Conservation (phyloP, 2,888 invertebrate genomes). For the Monoplex corrugatus region DNA sequence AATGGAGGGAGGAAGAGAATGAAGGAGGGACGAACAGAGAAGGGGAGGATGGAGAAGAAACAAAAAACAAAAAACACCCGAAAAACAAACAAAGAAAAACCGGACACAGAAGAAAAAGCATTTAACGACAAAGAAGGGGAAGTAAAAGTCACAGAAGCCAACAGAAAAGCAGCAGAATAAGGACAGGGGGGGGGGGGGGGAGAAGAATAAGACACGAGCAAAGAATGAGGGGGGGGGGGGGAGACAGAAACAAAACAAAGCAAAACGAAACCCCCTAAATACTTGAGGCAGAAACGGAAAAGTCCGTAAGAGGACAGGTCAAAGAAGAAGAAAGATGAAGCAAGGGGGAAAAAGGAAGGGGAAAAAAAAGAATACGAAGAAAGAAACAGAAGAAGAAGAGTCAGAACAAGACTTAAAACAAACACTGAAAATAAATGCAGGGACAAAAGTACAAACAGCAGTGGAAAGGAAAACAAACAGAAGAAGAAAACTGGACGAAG, state of each 20-base stretch:
- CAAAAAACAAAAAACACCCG: not conserved
- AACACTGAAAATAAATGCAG: not conserved
- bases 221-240: not conserved
- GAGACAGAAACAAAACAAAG: slow-evolving; percentile 3
- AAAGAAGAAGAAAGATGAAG: not conserved
- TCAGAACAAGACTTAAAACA: not conserved
- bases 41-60: not conserved
- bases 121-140: not conserved
- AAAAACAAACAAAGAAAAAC: not conserved
- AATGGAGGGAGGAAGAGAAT: not conserved
- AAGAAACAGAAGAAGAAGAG: not conserved
- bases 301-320: not conserved
- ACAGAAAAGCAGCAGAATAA: not conserved
- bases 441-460: not conserved
- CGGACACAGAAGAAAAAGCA: no score
- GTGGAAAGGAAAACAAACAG: not conserved
- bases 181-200: no score
- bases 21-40: no score
- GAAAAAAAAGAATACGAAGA: not conserved
- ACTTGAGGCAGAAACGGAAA: no score
- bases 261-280: no score
- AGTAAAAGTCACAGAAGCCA: not conserved
- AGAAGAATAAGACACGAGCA: no score
- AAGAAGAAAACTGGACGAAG: no score
- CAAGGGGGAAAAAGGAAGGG: not conserved